Conservation (phyloP, 2,113 vertebrate genomes). For the Carassius auratus region DNA sequence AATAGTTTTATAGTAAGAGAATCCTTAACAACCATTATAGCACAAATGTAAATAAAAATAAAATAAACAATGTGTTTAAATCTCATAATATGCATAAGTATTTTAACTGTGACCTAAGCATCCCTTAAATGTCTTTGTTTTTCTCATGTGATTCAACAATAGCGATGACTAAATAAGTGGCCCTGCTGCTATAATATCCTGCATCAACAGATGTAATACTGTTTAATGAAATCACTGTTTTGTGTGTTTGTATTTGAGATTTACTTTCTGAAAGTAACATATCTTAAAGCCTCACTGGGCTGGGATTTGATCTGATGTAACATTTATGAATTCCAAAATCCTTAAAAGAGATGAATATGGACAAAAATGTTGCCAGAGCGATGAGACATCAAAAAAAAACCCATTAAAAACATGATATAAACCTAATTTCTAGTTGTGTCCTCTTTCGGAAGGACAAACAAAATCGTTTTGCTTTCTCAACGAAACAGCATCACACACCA, state of each 20-base stretch:
- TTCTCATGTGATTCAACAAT: not conserved
- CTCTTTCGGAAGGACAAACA: no score
- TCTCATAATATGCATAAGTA: not conserved
- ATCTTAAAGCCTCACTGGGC: not conserved
- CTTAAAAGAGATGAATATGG: not conserved
- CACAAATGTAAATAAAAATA: no score
- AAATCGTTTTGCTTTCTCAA: no score
- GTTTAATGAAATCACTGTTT: not conserved
- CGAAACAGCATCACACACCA: no score
- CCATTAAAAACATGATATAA: no score
- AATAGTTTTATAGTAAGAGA: no score
- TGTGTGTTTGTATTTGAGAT: not conserved
- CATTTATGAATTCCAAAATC: conserved; percentile 2
- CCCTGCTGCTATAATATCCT: not conserved
- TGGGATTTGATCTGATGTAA: conserved; percentile 6
- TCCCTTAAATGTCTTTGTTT: not conserved
- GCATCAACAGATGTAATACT: not conserved
- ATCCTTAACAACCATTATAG: no score
- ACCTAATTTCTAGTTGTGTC: no score
- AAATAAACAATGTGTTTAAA: no score
- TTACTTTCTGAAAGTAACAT: not conserved
- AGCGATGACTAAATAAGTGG: not conserved
- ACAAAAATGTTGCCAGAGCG: not conserved
- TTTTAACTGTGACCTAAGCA: not conserved
- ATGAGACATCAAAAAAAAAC: no score